Evolutionary conservation across 2,113 vertebrate species (phyloP), one percentile per base, ranked within the genome.

Genomic region (Calypte anna): DNA sequence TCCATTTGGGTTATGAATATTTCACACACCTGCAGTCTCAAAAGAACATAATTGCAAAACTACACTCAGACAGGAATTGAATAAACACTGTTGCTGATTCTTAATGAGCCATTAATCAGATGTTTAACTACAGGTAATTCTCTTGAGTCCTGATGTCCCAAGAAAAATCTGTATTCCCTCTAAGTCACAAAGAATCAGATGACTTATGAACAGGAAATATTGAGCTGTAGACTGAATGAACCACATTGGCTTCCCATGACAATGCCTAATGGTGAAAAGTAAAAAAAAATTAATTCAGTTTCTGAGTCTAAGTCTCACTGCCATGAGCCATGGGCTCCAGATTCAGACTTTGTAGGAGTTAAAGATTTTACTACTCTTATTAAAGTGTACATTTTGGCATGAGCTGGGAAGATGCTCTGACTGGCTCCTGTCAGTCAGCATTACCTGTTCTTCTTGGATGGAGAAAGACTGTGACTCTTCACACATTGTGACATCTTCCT

Each of bases 101-200:
- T 90, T 95, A 97, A 97, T 94, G 95, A 96, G 94, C 80, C 93
- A 96, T 96, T 96, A 94, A 96, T 96, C 88, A 91, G 90, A 94
- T 97, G 94, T 97, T 97, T 97, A 95, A 96, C 94, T 96, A 95
- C 91, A 97, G 82, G 88, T 95, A 93, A 97, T 95, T 97, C 94
- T 87, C 96, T 50, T 24, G 96, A 83, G 94, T 75, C 87, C 48
- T 40, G 38, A 70, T 97, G 96, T 97, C 94, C 94, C 95, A 96
- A 97, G 95, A 95, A 96, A 94, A 96, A 93, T 90, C 93, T 94
- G 90, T 88, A 95, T 94, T 95, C 93, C 76, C 91, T 67, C 38
- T 90, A 86, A 95, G 75, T 63, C 68, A 12, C 1, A 78, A 64
- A 78, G 73, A 86, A 92, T 33, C 92, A 83, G 75, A 30, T 79